phyloP scores from a whole-genome alignment of 2,888 invertebrate genomes.

The Ennomos quercinarius region DNA sequence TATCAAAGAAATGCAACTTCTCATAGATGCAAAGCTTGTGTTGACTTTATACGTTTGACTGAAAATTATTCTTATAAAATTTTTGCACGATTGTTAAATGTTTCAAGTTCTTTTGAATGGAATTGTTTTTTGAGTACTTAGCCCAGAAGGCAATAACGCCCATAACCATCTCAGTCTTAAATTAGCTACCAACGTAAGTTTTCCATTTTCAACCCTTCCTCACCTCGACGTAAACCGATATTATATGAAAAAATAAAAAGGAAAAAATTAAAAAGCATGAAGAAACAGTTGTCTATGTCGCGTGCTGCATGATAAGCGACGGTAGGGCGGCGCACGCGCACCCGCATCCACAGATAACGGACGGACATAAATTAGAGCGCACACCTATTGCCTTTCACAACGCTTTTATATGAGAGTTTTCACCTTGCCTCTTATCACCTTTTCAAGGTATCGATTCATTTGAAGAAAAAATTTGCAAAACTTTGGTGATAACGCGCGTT shows the following conservation, averaged over 20 bases:
- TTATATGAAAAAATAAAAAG: conserved; percentile 8
- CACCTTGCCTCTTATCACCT: conserved; percentile 71
- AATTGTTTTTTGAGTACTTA: too few species aligned
- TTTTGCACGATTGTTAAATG: too few species aligned
- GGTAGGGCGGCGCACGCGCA: conserved; percentile 64
- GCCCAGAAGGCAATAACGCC: too few species aligned
- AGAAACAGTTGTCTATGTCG: conserved; percentile 66
- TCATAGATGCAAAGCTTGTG: too few species aligned
- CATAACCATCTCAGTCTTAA: background rate
- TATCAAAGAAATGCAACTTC: too few species aligned
- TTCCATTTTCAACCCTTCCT: conserved; percentile 5
- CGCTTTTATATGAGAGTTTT: conserved; percentile 68
- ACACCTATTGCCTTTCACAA: conserved; percentile 78
- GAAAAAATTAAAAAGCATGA: conserved; percentile 43
- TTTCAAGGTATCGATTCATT: conserved; percentile 47
- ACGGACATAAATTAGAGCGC: conserved; percentile 75
- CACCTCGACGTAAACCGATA: background rate
- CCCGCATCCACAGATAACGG: conserved; percentile 81
- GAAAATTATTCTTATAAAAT: too few species aligned
- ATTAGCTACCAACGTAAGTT: background rate
- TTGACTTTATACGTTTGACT: too few species aligned
- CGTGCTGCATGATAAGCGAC: conserved; percentile 74
- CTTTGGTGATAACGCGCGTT: conserved; percentile 29
- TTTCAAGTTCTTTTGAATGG: too few species aligned
- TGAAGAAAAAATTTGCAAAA: conserved; percentile 16